phyloP scores from a whole-genome alignment of 2,888 invertebrate genomes.

The Limnephilus rhombicus region DNA sequence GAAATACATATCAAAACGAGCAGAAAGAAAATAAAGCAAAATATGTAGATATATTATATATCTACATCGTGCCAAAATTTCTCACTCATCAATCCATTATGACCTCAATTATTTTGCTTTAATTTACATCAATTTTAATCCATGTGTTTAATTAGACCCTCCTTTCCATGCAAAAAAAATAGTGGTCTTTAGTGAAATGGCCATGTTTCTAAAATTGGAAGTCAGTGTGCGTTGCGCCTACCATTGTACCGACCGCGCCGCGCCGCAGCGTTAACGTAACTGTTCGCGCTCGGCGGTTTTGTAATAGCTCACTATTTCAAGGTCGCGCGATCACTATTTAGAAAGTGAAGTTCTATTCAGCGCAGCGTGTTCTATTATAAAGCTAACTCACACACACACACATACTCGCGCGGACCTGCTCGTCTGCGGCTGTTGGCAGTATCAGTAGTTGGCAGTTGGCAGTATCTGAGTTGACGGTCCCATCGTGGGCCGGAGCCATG shows the following conservation, averaged over 20 bases:
- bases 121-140: no score
- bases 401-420: constrained; percentile 75
- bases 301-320: constrained; percentile 79
- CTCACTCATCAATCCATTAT: no score
- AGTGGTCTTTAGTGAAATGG: not conserved
- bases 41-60: no score
- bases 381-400: constrained; percentile 73
- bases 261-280: constrained; percentile 67
- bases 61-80: no score
- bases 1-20: no score
- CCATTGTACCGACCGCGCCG: not conserved
- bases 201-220: not conserved
- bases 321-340: constrained; percentile 78
- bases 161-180: no score
- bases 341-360: constrained; percentile 75
- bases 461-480: no score
- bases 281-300: constrained; percentile 76
- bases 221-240: not conserved
- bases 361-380: constrained; percentile 78
- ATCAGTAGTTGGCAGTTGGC: no score
- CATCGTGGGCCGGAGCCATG: no score
- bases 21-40: no score
- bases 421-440: not conserved
- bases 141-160: no score
- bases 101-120: no score